Evolutionary conservation across 2,113 vertebrate genomes (phyloP).

Genomic region (Mobula birostris): DNA sequence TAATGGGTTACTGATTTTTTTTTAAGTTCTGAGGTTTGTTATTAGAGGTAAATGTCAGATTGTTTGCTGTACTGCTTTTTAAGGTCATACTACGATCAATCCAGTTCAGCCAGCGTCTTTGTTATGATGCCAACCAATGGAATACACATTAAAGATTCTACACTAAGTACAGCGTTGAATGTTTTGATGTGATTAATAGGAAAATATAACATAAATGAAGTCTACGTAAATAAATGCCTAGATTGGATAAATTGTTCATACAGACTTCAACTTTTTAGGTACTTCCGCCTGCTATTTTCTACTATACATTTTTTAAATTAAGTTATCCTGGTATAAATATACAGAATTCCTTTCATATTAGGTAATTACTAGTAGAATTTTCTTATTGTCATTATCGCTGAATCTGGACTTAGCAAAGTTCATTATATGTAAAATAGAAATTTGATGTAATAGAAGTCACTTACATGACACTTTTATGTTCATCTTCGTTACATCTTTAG

Average conservation of each 20-base stretch:
- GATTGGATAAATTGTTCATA: slow-evolving; percentile 15
- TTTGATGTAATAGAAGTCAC: neutral
- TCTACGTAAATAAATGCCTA: slow-evolving; percentile 20
- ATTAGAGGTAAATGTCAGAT: slow-evolving; percentile 32
- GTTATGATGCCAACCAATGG: slow-evolving; percentile 23
- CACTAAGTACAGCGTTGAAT: slow-evolving; percentile 30
- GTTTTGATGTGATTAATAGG: slow-evolving; percentile 26
- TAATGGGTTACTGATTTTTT: slow-evolving; percentile 8
- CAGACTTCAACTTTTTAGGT: slow-evolving; percentile 21
- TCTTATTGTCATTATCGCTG: neutral
- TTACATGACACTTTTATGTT: neutral
- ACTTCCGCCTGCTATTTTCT: neutral
- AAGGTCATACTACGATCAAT: slow-evolving; percentile 31
- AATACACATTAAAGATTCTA: slow-evolving; percentile 36
- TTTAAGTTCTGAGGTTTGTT: slow-evolving; percentile 36
- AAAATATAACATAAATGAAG: slow-evolving; percentile 30
- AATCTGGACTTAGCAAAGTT: neutral
- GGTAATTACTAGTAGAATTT: neutral
- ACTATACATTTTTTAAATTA: neutral
- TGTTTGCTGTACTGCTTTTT: slow-evolving; percentile 37
- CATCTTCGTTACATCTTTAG: neutral
- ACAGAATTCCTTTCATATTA: neutral
- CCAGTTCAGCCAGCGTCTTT: slow-evolving; percentile 34
- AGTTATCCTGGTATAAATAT: no score
- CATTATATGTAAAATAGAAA: neutral